Evolutionary conservation across 2,888 invertebrate species (phyloP).

Genomic region (Leptura quadrifasciata): DNA sequence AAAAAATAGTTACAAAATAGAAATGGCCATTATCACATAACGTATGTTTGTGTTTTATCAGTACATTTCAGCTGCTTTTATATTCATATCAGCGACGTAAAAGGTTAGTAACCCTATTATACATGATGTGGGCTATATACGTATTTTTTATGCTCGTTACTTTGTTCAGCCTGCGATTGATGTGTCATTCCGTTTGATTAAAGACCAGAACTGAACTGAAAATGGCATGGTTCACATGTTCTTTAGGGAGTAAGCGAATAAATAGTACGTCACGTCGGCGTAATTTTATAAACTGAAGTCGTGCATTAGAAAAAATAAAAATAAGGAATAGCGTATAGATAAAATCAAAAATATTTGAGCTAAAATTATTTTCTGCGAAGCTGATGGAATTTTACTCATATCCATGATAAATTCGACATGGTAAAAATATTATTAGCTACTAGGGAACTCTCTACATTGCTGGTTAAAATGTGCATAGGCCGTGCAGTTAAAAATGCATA

Average conservation of each 20-base stretch:
- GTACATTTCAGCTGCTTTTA: neutral
- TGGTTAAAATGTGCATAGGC: too few relatives aligned
- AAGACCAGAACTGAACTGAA: conserved; percentile 18
- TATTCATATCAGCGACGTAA: neutral
- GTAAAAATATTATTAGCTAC: too few relatives aligned
- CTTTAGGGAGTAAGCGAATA: conserved; percentile 2
- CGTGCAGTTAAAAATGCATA: too few relatives aligned
- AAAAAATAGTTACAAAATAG: neutral
- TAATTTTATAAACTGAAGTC: neutral
- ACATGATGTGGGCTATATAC: conserved; percentile 21
- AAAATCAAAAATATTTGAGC: neutral
- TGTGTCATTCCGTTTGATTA: conserved; percentile 30
- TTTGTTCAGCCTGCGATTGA: conserved; percentile 17
- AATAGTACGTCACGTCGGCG: neutral
- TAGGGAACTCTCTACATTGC: too few relatives aligned
- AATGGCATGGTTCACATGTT: conserved; percentile 20
- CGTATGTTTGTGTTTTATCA: neutral
- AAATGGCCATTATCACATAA: neutral
- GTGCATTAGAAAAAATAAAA: neutral
- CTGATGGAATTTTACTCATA: too few relatives aligned
- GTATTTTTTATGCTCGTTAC: conserved; percentile 24
- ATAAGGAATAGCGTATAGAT: neutral
- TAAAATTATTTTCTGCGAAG: neutral
- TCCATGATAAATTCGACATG: too few relatives aligned
- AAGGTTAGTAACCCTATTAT: conserved; percentile 20